Evolutionary conservation across 1,140 invertebrate species (phyloP).

Genomic region (Neotoxoptera formosana): DNA sequence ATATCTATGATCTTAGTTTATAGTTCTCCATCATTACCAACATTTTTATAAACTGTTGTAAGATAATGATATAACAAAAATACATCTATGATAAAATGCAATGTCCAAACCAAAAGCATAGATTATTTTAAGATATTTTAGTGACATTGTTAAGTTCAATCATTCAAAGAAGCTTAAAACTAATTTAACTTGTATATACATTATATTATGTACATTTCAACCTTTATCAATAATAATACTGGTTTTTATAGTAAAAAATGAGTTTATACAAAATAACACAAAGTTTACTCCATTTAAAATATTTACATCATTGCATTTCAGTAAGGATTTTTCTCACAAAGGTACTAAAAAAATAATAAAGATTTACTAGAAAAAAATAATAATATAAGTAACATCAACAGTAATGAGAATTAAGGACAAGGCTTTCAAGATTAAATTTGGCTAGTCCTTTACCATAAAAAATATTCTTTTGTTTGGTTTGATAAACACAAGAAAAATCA

Average conservation of each 20-base stretch:
- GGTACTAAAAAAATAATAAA: conserved; percentile 31
- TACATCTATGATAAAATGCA: background rate
- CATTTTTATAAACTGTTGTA: background rate
- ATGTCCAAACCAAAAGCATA: background rate
- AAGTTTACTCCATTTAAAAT: background rate
- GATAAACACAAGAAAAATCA: background rate
- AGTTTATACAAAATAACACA: conserved; percentile 28
- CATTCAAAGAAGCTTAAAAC: background rate
- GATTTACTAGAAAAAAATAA: conserved; percentile 17
- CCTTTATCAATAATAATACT: background rate
- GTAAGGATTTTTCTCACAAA: background rate
- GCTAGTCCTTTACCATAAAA: conserved; percentile 23
- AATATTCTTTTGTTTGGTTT: background rate
- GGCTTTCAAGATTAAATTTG: background rate
- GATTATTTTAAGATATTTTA: background rate
- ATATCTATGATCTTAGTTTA: too few species aligned
- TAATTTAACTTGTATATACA: background rate
- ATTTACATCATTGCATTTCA: background rate
- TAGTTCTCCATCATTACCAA: too few species aligned
- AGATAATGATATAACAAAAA: too few species aligned
- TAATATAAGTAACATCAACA: conserved; percentile 35
- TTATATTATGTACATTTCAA: background rate
- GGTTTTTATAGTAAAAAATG: conserved; percentile 20
- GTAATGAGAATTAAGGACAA: conserved; percentile 7
- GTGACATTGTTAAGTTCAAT: background rate